Evolutionary conservation across 2,113 vertebrate species (phyloP).

Genomic region (Menidia beryllina): DNA sequence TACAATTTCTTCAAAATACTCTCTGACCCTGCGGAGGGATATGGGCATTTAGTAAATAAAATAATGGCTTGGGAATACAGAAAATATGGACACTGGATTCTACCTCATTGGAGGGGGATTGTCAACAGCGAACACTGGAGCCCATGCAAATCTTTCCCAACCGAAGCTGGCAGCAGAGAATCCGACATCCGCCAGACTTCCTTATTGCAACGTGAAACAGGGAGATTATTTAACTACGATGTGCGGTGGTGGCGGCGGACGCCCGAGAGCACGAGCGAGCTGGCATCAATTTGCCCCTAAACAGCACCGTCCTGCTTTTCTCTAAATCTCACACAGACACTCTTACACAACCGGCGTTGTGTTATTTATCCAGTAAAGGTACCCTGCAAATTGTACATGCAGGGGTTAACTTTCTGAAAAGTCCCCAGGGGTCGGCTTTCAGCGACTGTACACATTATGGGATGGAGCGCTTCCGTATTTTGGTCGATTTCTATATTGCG

Average conservation of each 20-base stretch:
- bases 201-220: neutral
- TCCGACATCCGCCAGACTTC: slow-evolving; percentile 13
- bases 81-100: slow-evolving; percentile 62
- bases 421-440: slow-evolving; percentile 68
- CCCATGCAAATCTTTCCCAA: slow-evolving; percentile 50
- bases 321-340: neutral
- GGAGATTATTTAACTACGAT: slow-evolving; percentile 19
- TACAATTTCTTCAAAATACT: slow-evolving; percentile 81
- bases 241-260: neutral
- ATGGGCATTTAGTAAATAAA: slow-evolving; percentile 85
- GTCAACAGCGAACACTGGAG: neutral
- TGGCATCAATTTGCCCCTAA: neutral
- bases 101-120: slow-evolving; percentile 12
- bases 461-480: slow-evolving; percentile 14
- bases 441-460: slow-evolving; percentile 53
- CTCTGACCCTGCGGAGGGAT: slow-evolving; percentile 85
- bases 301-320: neutral
- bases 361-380: slow-evolving; percentile 19
- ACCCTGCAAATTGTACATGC: slow-evolving; percentile 47
- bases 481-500: slow-evolving; percentile 3
- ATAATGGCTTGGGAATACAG: slow-evolving; percentile 59
- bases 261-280: neutral
- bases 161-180: slow-evolving; percentile 28
- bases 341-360: neutral
- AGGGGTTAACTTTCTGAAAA: slow-evolving; percentile 73